Percentiles rank a stretch among this genome's conserved stretches.
Conservation (phyloP, 2,888 invertebrate genomes). For the Coenonympha arcania region DNA sequence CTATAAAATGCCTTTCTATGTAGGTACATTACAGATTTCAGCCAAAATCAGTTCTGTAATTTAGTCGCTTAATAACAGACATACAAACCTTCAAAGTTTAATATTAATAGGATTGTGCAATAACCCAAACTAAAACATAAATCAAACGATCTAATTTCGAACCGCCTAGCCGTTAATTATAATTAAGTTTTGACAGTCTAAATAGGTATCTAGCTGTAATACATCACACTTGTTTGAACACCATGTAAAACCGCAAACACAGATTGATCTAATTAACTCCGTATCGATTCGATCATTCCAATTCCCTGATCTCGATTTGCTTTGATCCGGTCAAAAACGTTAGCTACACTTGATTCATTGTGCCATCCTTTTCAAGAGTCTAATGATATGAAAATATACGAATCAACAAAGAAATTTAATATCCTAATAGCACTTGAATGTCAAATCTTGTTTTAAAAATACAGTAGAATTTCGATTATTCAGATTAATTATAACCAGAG, state of each 20-base stretch:
- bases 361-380: background rate
- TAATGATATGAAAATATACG: background rate
- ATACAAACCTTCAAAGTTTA: too few relatives aligned
- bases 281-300: conserved; percentile 41
- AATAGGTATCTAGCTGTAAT: background rate
- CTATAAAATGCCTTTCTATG: too few relatives aligned
- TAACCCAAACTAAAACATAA: background rate
- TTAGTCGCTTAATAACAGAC: too few relatives aligned
- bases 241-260: conserved; percentile 40
- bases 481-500: too few relatives aligned
- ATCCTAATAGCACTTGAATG: too few relatives aligned
- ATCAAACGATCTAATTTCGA: background rate
- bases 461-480: too few relatives aligned
- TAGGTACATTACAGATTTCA: too few relatives aligned
- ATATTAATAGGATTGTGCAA: too few relatives aligned
- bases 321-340: conserved; percentile 1
- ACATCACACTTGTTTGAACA: conserved; percentile 16
- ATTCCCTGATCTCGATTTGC: conserved; percentile 28
- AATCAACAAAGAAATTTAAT: too few relatives aligned
- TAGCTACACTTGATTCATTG: background rate
- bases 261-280: conserved; percentile 49
- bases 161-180: background rate
- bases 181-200: background rate
- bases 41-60: too few relatives aligned
- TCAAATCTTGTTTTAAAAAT: too few relatives aligned